Conservation (phyloP, 2,113 vertebrate species). For the Sardina pilchardus region DNA sequence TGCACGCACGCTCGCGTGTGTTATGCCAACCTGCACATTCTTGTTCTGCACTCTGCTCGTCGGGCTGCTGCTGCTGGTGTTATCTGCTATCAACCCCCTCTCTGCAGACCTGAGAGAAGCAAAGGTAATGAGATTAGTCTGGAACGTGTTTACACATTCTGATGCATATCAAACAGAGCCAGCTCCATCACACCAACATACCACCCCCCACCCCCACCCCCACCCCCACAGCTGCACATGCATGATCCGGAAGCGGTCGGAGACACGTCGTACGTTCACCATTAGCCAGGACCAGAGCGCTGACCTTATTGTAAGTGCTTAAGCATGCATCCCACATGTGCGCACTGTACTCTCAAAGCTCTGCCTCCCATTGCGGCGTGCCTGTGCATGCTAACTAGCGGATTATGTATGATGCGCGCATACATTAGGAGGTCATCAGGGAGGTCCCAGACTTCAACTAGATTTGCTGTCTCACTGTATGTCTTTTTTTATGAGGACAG, state of each 20-base stretch:
- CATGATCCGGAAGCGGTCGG: not conserved
- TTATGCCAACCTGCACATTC: constrained; percentile 9
- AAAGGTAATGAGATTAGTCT: constrained; percentile 68
- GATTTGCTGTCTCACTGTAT: not conserved
- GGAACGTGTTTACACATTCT: constrained; percentile 66
- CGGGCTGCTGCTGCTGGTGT: not conserved
- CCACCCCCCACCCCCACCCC: constrained; percentile 27
- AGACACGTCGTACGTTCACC: constrained; percentile 19
- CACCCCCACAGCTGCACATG: constrained; percentile 38
- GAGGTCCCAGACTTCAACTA: not conserved
- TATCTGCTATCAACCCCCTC: constrained; percentile 50
- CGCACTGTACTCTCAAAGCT: not conserved
- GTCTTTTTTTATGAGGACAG: not conserved
- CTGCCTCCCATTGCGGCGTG: not conserved
- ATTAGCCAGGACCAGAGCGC: constrained; percentile 21
- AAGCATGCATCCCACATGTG: not conserved
- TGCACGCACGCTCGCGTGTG: not conserved
- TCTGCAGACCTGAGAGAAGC: constrained; percentile 53
- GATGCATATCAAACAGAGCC: constrained; percentile 56
- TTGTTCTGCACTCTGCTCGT: constrained; percentile 27
- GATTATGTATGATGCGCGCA: not conserved
- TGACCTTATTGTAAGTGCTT: not conserved
- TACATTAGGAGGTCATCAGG: not conserved
- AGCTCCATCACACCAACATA: not conserved
- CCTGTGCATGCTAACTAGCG: not conserved